Percentiles rank a stretch among this genome's conserved stretches.
phyloP scores from a whole-genome alignment of 2,888 invertebrate species.

The Clostera curtula region DNA sequence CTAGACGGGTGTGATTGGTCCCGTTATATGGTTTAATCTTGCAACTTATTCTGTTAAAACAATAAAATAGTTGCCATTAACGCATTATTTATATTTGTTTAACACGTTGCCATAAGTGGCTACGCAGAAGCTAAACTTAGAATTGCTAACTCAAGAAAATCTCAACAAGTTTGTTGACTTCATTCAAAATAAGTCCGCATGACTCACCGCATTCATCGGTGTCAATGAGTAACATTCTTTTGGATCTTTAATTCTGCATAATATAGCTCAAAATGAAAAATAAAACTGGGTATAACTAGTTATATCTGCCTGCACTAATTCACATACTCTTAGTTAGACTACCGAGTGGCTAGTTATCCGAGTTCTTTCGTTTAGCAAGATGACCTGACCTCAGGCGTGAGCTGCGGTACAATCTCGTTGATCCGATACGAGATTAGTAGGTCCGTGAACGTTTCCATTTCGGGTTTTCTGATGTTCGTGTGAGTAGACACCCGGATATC shows the following conservation, averaged over 20 bases:
- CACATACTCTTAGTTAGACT: conserved; percentile 37
- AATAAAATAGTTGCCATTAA: conserved; percentile 29
- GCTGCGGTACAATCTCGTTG: conserved; percentile 52
- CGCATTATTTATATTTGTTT: too few species aligned
- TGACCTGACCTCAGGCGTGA: conserved; percentile 55
- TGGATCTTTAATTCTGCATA: conserved; percentile 22
- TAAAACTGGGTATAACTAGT: conserved; percentile 30
- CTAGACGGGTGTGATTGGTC: too few species aligned
- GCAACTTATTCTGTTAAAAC: too few species aligned
- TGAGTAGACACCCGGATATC: conserved; percentile 68
- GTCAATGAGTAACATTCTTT: conserved; percentile 29
- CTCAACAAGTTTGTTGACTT: conserved; percentile 40
- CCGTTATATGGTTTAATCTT: conserved; percentile 3
- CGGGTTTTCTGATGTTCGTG: conserved; percentile 53
- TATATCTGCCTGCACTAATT: conserved; percentile 19
- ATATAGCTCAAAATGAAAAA: conserved; percentile 27
- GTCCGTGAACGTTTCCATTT: conserved; percentile 61
- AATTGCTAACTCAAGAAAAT: conserved; percentile 27
- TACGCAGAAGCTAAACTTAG: conserved; percentile 19
- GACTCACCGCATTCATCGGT: conserved; percentile 36
- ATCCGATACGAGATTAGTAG: conserved; percentile 61
- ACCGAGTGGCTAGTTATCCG: conserved; percentile 31
- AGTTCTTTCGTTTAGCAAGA: conserved; percentile 58
- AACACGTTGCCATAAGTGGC: conserved; percentile 22
- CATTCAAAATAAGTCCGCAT: conserved; percentile 39